Percentiles rank a stretch among this genome's conserved stretches.
Conservation (phyloP, 37 sponge, comb jelly and placozoan species). For the Diacarnus erythraeanus region DNA sequence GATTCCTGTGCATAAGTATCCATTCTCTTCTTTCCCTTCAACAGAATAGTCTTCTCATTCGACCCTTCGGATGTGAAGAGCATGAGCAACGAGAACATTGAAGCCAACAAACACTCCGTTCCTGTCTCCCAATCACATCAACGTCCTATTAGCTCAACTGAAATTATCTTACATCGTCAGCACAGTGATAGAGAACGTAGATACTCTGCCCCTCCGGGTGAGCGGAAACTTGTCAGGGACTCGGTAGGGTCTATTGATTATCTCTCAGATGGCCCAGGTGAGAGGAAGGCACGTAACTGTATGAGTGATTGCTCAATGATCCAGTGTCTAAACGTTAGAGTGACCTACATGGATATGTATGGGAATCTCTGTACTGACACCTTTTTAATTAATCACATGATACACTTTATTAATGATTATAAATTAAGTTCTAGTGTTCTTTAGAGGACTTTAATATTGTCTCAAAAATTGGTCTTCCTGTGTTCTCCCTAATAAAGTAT, state of each 20-base stretch:
- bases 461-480: too few relatives aligned
- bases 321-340: too few relatives aligned
- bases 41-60: constrained; percentile 33
- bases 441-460: too few relatives aligned
- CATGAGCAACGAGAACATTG: constrained; percentile 15
- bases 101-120: constrained; percentile 2
- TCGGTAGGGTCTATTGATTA: constrained; percentile 67
- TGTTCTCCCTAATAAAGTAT: too few relatives aligned
- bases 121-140: not conserved
- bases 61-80: constrained; percentile 26
- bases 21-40: not conserved
- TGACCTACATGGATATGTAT: too few relatives aligned
- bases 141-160: constrained; percentile 1
- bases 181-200: constrained; percentile 29
- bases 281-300: not conserved
- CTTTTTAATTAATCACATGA: too few relatives aligned
- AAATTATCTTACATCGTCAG: not conserved
- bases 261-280: constrained; percentile 76
- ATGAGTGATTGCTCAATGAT: too few relatives aligned
- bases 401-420: too few relatives aligned
- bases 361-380: too few relatives aligned
- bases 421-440: too few relatives aligned
- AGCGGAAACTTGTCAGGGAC: constrained; percentile 17
- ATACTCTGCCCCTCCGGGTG: constrained; percentile 49
- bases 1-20: too few relatives aligned